Percentiles rank a stretch among this genome's conserved stretches.
Evolutionary conservation across 2,888 invertebrate genomes (phyloP).

Genomic region (Acanthococcus lagerstroemiae): DNA sequence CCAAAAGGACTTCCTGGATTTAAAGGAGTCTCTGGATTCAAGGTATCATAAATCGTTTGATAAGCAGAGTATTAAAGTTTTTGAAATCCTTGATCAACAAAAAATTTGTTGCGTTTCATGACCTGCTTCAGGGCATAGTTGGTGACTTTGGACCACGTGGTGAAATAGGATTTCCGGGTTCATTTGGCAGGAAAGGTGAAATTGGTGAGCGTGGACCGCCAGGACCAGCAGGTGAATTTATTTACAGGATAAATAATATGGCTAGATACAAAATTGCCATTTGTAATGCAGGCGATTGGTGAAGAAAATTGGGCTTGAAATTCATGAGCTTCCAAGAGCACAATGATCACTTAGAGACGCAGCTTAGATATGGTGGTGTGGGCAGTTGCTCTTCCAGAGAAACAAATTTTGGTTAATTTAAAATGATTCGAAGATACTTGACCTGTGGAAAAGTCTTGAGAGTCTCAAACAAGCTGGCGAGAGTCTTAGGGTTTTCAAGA

Average conservation of each 20-base stretch:
- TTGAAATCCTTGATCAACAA: too few relatives aligned
- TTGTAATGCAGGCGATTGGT: background rate
- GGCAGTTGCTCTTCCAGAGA: too few relatives aligned
- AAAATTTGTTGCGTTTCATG: too few relatives aligned
- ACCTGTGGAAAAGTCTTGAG: too few relatives aligned
- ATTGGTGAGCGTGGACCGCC: conserved; percentile 37
- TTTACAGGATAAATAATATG: background rate
- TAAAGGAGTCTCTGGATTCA: conserved; percentile 29
- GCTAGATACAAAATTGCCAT: background rate
- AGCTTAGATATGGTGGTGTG: too few relatives aligned
- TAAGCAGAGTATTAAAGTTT: background rate
- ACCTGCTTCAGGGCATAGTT: conserved; percentile 33
- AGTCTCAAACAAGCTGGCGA: too few relatives aligned
- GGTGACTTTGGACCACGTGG: conserved; percentile 42
- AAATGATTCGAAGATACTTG: too few relatives aligned
- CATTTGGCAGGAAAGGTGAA: conserved; percentile 44
- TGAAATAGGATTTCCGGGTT: conserved; percentile 44
- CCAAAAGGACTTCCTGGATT: conserved; percentile 33
- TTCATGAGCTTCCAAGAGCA: too few relatives aligned
- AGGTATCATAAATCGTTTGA: conserved; percentile 30
- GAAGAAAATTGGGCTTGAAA: background rate
- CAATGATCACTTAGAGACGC: too few relatives aligned
- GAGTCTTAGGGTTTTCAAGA: too few relatives aligned
- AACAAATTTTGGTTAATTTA: too few relatives aligned
- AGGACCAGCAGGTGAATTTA: conserved; percentile 48